Evolutionary conservation across 2,888 invertebrate species (phyloP), one percentile per base, ranked within the genome.

Genomic region (Xestia sexstrigata): DNA sequence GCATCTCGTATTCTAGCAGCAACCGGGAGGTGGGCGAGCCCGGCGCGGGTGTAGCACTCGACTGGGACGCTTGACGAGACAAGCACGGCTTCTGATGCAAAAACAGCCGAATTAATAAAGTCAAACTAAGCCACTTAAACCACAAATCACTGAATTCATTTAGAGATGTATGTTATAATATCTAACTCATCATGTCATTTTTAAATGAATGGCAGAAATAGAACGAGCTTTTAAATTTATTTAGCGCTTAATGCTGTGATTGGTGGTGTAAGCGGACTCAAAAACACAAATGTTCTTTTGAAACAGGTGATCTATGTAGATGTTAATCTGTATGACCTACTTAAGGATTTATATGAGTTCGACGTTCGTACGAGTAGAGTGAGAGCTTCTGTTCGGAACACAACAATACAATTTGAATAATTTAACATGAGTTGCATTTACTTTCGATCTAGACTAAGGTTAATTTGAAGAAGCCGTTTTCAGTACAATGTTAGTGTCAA

Each of bases 1-100:
- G 99, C 98, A 99, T 99, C 96, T 99, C 99, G 92, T 99, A 99
- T 94, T 99, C 99, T 81, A 99, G 97, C 39, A 99, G 97, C 17
- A 99, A 97, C 42, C 99, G 97, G 89, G 98, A 98, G 71, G 99
- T 98, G 77, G 99, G 98, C 79, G 99, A 98, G 35, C 98, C 98
- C 1, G 98, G 98, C 0, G 98, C 98, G 45, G 98, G 98, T 0
- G 98, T 98, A 17, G 97, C 97, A 92, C 97, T 98, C 7, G 97
- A 97, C 89, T 98, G 98, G 90, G 96, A 96, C 4, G 95, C 95
- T 89, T 96, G 96, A 13, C 96, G 95, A 30, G 96, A 96, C 49
- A 96, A 90, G 89, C 96, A 96, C 13, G 96, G 97, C 95, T 94
- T 94, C 91, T 94, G 93, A 82, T 89, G 89, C 52, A 74, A 79